Conservation (phyloP, 2,888 invertebrate species). For the Melanargia galathea region DNA sequence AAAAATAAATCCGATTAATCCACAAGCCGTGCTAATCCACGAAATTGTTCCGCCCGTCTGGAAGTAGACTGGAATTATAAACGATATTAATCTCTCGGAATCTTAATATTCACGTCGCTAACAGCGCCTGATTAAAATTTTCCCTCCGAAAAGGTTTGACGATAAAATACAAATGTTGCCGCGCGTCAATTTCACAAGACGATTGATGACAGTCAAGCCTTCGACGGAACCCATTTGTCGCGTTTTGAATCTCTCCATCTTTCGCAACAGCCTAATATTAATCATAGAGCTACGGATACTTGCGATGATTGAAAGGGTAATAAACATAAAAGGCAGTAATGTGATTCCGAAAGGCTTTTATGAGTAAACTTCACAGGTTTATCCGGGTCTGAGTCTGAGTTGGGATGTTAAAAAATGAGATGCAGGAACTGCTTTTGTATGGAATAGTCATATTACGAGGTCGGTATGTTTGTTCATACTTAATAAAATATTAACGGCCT, state of each 20-base stretch:
- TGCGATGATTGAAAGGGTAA: not conserved
- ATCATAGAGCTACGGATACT: not conserved
- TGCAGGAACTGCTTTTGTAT: too few species aligned
- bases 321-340: not conserved
- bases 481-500: too few species aligned
- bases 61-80: conserved; percentile 35
- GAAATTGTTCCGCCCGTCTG: conserved; percentile 13
- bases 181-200: conserved; percentile 55
- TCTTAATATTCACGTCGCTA: conserved; percentile 46
- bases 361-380: not conserved
- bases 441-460: too few species aligned
- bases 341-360: not conserved
- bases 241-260: conserved; percentile 23
- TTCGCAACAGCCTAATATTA: conserved; percentile 9
- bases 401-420: too few species aligned
- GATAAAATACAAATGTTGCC: conserved; percentile 65
- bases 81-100: conserved; percentile 45
- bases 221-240: conserved; percentile 20
- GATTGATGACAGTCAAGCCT: conserved; percentile 42
- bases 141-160: conserved; percentile 53
- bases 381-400: too few species aligned
- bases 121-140: conserved; percentile 54
- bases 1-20: not conserved
- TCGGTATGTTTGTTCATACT: too few species aligned
- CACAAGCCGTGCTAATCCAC: conserved; percentile 1